Conservation (phyloP, 2,888 invertebrate genomes). For the Boloria selene region DNA sequence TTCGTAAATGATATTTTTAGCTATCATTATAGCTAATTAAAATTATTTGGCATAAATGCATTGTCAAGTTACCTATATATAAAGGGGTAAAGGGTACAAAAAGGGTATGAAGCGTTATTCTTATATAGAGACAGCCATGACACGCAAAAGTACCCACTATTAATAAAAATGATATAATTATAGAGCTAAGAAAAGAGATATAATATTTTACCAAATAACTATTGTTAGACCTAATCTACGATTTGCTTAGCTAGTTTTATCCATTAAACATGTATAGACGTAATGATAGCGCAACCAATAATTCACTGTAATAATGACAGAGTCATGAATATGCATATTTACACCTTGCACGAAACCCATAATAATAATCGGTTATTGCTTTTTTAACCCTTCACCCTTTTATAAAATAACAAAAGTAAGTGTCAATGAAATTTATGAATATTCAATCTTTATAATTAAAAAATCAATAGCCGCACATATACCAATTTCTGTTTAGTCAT, state of each 20-base stretch:
- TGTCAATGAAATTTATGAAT: constrained; percentile 63
- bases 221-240: too few species aligned
- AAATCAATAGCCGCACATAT: constrained; percentile 68
- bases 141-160: too few species aligned
- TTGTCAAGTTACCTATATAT: too few species aligned
- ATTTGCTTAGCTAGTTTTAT: not conserved
- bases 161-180: too few species aligned
- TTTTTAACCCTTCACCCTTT: constrained; percentile 45
- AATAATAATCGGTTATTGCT: constrained; percentile 32
- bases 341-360: constrained; percentile 41
- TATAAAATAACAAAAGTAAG: constrained; percentile 34
- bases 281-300: not conserved
- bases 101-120: too few species aligned
- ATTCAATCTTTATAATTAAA: constrained; percentile 75
- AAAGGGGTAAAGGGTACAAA: too few species aligned
- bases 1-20: too few species aligned
- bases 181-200: too few species aligned
- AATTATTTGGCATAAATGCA: too few species aligned
- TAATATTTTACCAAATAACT: too few species aligned
- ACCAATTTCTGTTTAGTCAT: constrained; percentile 62
- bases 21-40: too few species aligned
- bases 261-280: not conserved
- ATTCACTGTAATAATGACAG: constrained; percentile 50
- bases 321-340: constrained; percentile 71
- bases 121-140: too few species aligned